A percentile compares a stretch with the other conserved stretches of the same genome.
phyloP scores from a whole-genome alignment of 2,113 vertebrate genomes.

The Clarias macrocephalus region DNA sequence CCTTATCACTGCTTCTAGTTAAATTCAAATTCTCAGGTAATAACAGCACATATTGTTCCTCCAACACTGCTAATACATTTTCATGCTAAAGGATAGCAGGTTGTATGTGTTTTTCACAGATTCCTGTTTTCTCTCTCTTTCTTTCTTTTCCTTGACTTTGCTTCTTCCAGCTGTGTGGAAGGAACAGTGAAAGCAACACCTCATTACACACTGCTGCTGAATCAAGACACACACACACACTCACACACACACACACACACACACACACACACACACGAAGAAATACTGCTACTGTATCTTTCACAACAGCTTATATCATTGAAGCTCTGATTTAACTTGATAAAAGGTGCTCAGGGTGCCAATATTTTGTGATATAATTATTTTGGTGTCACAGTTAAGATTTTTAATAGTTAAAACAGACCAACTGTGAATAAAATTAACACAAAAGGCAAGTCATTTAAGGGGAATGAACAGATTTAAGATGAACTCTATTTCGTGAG shows the following conservation, averaged over 20 bases:
- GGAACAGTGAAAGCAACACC: conserved; percentile 27
- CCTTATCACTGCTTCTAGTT: neutral
- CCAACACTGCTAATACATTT: neutral
- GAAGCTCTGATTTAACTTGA: neutral
- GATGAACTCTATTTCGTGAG: neutral
- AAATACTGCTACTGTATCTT: neutral
- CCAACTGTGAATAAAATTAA: neutral
- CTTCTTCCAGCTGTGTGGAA: conserved; percentile 24
- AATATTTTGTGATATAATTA: neutral
- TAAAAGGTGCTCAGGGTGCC: conserved; percentile 1
- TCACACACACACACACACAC: neutral
- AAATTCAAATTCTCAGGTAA: neutral
- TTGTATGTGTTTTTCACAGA: neutral
- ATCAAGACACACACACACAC: conserved; percentile 7
- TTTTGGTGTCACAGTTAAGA: neutral
- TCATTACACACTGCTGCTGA: conserved; percentile 29
- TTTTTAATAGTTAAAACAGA: neutral
- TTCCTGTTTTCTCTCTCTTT: neutral
- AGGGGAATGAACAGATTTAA: neutral
- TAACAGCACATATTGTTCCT: neutral
- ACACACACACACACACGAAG: conserved; percentile 2
- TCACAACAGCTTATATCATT: neutral
- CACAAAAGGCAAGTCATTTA: neutral
- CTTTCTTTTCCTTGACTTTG: neutral
- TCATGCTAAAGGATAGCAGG: neutral